Percentiles rank a stretch among this genome's conserved stretches.
Evolutionary conservation across 2,888 invertebrate genomes (phyloP).

Genomic region (Thymelicus sylvestris): DNA sequence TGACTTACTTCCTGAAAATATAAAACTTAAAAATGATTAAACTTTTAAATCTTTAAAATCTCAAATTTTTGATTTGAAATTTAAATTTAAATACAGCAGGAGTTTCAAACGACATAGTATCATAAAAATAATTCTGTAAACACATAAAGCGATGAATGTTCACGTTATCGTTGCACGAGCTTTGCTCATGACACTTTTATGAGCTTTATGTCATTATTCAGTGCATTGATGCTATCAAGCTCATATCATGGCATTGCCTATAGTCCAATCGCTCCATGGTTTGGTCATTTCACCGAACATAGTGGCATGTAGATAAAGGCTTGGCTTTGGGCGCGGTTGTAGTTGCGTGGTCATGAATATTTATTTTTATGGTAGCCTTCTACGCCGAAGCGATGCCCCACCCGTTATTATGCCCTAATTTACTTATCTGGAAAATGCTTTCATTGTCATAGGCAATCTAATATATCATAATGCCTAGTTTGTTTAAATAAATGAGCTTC

Average conservation of each 20-base stretch:
- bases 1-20: too few species aligned
- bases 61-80: too few species aligned
- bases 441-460: slow-evolving; percentile 9
- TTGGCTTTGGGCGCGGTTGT: slow-evolving; percentile 63
- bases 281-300: slow-evolving; percentile 45
- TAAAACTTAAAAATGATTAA: too few species aligned
- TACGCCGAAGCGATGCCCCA: slow-evolving; percentile 53
- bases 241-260: slow-evolving; percentile 9
- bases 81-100: too few species aligned
- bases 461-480: neutral
- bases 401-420: slow-evolving; percentile 53
- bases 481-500: too few species aligned
- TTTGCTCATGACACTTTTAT: neutral
- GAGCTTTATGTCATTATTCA: slow-evolving; percentile 10
- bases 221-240: slow-evolving; percentile 28
- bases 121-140: neutral
- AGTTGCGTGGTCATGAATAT: slow-evolving; percentile 76
- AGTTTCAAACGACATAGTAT: too few species aligned
- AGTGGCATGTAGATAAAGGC: slow-evolving; percentile 67
- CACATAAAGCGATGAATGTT: neutral
- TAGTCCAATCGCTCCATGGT: neutral
- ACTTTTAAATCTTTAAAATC: too few species aligned
- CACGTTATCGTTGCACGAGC: neutral
- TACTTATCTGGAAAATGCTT: slow-evolving; percentile 45
- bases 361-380: slow-evolving; percentile 64